Base-by-base conservation (phyloP, 30 jellyfish, hydroid and myxozoan genomes). In the Clytia hemisphaerica region DNA sequence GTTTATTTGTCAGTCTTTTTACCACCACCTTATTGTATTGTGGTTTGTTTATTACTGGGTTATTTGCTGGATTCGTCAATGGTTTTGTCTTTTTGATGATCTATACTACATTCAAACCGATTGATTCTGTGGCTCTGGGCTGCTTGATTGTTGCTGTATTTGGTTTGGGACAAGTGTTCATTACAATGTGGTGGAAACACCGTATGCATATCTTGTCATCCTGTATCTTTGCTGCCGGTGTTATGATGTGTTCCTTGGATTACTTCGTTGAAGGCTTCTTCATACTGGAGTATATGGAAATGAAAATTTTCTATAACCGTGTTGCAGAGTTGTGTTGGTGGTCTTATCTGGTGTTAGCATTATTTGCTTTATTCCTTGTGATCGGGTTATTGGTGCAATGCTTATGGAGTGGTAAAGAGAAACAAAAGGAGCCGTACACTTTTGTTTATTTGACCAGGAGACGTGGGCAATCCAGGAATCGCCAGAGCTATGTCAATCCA, bases 171-270 rank as follows among this genome's bases (percentile, higher is more conserved):
- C 95, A 75, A 67, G 92, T 82, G 10, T 89, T 89, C 62, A 25
- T 77, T 54, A 89, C 98, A n/a, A 67, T 89, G 50, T 89, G 98
- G 98, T 89, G 98, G 98, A 63, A 95, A 27, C 84, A 92, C 30
- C 93, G 85, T 46, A 62, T 80, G 58, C 85, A 70, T 21, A 89
- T 89, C 65, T 47, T 45, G 29, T 82, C 84, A 24, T 78, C 88
- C 29, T 63, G 93, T 2, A 42, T 92, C 24, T 21, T 81, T 27
- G 83, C 83, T 22, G 92, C 95, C 22, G 86, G 93, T 9, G 58
- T 83, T 19, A 80, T 89, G 94, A 33, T 85, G 33, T 72, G 86
- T 26, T 84, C 93, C 2, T 71, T 89, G 4, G 98, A 89, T 66
- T 82, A 89, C 59, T 89, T 78, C 59, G 78, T 89, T 36, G 98